Conservation (phyloP, 2,113 vertebrate species). For the Solenodon paradoxus region DNA sequence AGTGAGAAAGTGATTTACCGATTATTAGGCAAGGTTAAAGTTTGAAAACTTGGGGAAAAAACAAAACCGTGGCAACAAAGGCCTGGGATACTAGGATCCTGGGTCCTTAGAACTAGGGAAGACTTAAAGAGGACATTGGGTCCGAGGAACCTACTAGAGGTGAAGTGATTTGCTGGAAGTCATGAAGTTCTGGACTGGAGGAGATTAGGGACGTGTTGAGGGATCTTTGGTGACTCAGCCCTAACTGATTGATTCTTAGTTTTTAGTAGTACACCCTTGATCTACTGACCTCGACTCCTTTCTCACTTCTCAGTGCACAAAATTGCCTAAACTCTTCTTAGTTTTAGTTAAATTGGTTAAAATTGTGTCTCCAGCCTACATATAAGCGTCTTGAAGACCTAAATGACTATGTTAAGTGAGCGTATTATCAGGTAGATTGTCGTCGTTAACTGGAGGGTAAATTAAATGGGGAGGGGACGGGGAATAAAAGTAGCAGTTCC, state of each 20-base stretch:
- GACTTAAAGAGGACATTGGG: fast-evolving
- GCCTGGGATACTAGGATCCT: not conserved
- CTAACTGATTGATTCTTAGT: not conserved
- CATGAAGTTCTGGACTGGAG: fast-evolving
- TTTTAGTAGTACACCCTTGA: not conserved
- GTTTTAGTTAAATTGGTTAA: not conserved
- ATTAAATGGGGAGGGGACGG: not conserved
- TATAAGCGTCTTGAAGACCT: not conserved
- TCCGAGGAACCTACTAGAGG: fast-evolving
- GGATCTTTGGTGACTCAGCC: not conserved
- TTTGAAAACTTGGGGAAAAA: not conserved
- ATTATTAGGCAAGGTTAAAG: not conserved
- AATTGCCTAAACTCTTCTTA: not conserved
- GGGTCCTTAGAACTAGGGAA: not conserved
- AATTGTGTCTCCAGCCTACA: not conserved
- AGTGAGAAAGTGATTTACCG: not conserved
- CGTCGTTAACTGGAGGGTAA: not conserved
- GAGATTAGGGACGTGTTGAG: fast-evolving
- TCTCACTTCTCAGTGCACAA: not conserved
- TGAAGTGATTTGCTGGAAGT: not conserved
- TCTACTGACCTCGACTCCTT: not conserved
- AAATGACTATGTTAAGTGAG: not conserved
- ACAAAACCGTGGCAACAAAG: not conserved
- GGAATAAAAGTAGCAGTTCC: not conserved
- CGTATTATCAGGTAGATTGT: not conserved